Percentiles rank a stretch among this genome's conserved stretches.
phyloP scores from a whole-genome alignment of 2,797 vertebrate species.

The Eleutherodactylus coqui region DNA sequence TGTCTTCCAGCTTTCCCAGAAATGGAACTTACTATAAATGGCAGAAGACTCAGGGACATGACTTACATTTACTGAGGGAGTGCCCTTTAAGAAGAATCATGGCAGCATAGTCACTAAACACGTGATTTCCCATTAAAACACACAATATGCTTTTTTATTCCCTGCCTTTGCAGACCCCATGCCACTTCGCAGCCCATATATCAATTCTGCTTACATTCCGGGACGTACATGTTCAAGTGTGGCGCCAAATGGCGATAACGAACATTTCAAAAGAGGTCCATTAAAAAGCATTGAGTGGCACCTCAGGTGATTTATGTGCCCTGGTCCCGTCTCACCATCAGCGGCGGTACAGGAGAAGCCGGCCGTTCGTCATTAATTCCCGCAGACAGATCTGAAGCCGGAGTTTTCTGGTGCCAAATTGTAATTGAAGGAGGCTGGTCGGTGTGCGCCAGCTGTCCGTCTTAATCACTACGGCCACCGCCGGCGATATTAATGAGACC shows the following conservation, averaged over 20 bases:
- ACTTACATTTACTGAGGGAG: too few species aligned
- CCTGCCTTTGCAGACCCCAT: too few species aligned
- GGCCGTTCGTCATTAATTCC: constrained; percentile 74
- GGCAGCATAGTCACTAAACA: neutral
- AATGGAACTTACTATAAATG: too few species aligned
- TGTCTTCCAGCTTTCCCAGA: too few species aligned
- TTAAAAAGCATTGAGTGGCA: constrained; percentile 71
- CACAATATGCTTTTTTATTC: too few species aligned
- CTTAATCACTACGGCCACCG: constrained; percentile 73
- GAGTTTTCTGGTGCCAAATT: constrained; percentile 76
- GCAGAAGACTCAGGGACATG: too few species aligned
- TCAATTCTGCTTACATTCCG: neutral
- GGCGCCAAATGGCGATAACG: constrained; percentile 69
- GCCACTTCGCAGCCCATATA: neutral
- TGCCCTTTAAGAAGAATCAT: neutral
- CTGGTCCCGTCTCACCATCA: constrained; percentile 69
- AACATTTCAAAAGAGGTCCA: constrained; percentile 67
- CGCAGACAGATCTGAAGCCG: constrained; percentile 73
- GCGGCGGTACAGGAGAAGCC: constrained; percentile 73
- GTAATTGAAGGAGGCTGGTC: constrained; percentile 74
- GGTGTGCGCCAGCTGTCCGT: constrained; percentile 73
- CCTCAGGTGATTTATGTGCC: constrained; percentile 73
- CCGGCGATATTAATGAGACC: constrained; percentile 76
- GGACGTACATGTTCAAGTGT: constrained; percentile 58
- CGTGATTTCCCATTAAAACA: neutral